Conservation (phyloP, 2,797 vertebrate genomes). For the Carduelis carduelis region DNA sequence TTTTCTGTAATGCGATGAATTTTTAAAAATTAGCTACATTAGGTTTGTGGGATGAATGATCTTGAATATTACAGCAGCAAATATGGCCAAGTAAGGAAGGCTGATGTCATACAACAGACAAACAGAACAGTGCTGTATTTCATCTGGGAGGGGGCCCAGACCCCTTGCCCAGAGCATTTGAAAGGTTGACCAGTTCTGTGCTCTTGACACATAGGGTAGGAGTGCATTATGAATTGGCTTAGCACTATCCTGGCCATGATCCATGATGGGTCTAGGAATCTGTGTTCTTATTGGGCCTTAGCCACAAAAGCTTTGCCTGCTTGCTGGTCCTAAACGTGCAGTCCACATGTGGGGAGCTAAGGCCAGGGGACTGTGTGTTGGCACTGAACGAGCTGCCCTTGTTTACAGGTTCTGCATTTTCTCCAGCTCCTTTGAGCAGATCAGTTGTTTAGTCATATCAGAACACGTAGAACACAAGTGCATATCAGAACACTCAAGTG, state of each 20-base stretch:
- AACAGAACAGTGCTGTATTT: neutral
- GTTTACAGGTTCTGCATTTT: neutral
- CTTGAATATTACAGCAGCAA: neutral
- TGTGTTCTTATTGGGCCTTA: neutral
- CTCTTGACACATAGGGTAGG: rapidly evolving
- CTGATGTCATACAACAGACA: neutral
- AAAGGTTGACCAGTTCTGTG: neutral
- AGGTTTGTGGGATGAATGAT: neutral
- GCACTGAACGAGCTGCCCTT: neutral
- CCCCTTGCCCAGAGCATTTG: neutral
- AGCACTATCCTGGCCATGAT: neutral
- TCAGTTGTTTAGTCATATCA: too few species aligned
- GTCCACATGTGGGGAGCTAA: neutral
- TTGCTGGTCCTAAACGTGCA: rapidly evolving
- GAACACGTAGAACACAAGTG: neutral
- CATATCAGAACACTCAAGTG: neutral
- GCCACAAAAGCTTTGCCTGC: neutral
- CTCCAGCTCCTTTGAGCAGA: neutral
- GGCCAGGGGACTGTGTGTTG: neutral
- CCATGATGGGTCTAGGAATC: neutral
- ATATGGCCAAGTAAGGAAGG: neutral
- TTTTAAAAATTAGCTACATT: neutral
- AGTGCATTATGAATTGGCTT: neutral
- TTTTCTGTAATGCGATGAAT: neutral
- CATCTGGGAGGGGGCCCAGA: rapidly evolving